Evolutionary conservation across 2,797 vertebrate species (phyloP).

Genomic region (Sus cebifrons): DNA sequence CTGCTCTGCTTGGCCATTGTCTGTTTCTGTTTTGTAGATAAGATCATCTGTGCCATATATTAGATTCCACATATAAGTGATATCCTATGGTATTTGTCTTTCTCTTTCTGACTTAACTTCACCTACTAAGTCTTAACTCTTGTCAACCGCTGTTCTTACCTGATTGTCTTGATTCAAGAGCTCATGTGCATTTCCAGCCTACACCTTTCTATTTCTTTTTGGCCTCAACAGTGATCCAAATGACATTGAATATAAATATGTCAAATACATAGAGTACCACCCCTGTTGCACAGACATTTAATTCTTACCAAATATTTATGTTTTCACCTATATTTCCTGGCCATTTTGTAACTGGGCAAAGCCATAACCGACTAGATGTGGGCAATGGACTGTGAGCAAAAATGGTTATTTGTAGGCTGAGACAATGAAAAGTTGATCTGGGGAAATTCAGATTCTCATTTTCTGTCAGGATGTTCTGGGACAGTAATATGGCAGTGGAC

Average conservation of each 20-base stretch:
- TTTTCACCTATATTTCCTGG: slow-evolving; percentile 4
- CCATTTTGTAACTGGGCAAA: not conserved
- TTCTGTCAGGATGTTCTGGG: not conserved
- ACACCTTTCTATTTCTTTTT: slow-evolving; percentile 29
- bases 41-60: no score
- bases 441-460: not conserved
- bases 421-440: not conserved
- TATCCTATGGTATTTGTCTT: no score
- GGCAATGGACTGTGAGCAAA: not conserved
- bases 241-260: not conserved
- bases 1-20: no score
- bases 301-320: slow-evolving; percentile 19
- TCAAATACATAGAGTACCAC: not conserved
- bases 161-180: not conserved
- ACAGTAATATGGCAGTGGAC: not conserved
- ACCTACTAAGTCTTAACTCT: not conserved
- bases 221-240: not conserved
- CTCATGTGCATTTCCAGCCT: not conserved
- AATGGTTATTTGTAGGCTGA: not conserved
- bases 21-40: no score
- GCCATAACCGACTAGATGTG: not conserved
- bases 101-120: no score
- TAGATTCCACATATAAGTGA: no score
- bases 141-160: slow-evolving; percentile 12
- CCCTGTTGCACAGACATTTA: not conserved